phyloP scores from a whole-genome alignment of 35 echinoderm and acorn worm genomes.

The Stichopus chloronotus region DNA sequence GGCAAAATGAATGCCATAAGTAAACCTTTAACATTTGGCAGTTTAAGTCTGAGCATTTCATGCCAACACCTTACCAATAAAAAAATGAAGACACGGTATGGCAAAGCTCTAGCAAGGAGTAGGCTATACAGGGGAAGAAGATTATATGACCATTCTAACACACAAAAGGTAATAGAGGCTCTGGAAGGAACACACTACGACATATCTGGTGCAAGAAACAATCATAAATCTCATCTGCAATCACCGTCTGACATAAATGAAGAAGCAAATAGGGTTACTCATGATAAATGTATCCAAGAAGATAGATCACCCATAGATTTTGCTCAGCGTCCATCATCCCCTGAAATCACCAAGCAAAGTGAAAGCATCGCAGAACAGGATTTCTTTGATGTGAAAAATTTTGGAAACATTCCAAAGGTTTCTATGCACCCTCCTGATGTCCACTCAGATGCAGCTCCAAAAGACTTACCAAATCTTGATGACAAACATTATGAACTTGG shows the following conservation, averaged over 20 bases:
- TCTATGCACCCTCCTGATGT: no score
- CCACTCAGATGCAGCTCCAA: no score
- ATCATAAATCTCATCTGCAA: not conserved
- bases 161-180: not conserved
- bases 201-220: not conserved
- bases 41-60: not conserved
- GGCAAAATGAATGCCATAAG: not conserved
- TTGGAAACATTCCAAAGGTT: not conserved
- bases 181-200: not conserved
- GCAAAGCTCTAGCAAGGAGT: conserved; percentile 16
- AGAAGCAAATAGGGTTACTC: not conserved
- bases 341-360: not conserved
- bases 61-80: not conserved
- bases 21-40: not conserved
- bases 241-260: not conserved
- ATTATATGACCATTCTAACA: not conserved
- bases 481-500: no score
- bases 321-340: not conserved
- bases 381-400: conserved; percentile 34
- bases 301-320: not conserved
- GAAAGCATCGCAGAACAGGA: not conserved
- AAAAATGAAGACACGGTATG: not conserved
- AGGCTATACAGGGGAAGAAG: not conserved
- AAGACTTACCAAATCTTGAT: no score
- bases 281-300: no score